phyloP scores from a whole-genome alignment of 64 coral and sea anemone species.

The Porites lutea region DNA sequence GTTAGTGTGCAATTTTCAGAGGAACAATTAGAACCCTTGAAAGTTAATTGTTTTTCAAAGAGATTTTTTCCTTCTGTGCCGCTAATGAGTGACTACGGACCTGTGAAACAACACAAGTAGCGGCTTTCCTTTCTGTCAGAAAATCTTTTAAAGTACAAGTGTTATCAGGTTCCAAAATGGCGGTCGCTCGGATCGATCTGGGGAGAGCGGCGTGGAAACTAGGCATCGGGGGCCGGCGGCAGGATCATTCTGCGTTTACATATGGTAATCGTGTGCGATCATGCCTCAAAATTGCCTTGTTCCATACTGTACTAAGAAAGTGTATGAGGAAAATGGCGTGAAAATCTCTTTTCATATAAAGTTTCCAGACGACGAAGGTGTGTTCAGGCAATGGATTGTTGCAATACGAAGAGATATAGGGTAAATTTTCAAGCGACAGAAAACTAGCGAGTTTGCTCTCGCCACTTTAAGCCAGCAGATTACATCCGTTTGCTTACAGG shows the following conservation, averaged over 20 bases:
- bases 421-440: too few species aligned
- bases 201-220: too few species aligned
- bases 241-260: slow-evolving; percentile 21
- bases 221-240: background rate
- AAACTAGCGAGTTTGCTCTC: background rate
- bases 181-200: too few species aligned
- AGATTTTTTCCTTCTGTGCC: background rate
- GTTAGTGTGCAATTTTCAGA: background rate
- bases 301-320: slow-evolving; percentile 55
- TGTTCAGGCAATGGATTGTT: slow-evolving; percentile 66
- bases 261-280: slow-evolving; percentile 57
- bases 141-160: background rate
- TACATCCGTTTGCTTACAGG: slow-evolving; percentile 15
- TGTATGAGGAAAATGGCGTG: slow-evolving; percentile 55
- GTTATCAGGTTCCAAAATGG: background rate
- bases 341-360: slow-evolving; percentile 63
- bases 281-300: slow-evolving; percentile 71
- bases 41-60: background rate
- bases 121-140: slow-evolving; percentile 3
- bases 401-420: slow-evolving; percentile 52
- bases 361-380: slow-evolving; percentile 57
- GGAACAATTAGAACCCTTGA: background rate
- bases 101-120: slow-evolving; percentile 31
- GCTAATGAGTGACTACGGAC: background rate
- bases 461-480: slow-evolving; percentile 37